phyloP scores from a whole-genome alignment of 2,113 vertebrate genomes.

The Eidolon helvum region DNA sequence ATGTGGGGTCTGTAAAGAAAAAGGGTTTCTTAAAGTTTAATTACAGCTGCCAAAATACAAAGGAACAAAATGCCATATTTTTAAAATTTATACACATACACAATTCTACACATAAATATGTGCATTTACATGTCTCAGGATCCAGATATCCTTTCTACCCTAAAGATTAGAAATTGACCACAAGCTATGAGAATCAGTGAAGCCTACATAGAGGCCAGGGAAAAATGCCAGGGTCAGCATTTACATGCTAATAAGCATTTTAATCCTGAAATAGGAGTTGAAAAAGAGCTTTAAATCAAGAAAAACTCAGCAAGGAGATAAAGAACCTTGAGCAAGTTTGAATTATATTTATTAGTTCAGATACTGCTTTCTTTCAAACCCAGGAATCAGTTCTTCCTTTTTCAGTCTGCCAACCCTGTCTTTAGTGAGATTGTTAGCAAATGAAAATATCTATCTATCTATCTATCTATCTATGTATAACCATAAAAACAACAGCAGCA shows the following conservation, averaged over 20 bases:
- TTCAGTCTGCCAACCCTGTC: background rate
- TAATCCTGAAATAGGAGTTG: background rate
- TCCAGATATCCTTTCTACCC: background rate
- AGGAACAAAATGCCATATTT: background rate
- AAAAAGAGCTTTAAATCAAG: background rate
- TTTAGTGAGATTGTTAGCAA: background rate
- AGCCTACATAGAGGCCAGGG: background rate
- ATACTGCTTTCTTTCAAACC: background rate
- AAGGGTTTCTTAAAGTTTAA: background rate
- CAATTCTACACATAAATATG: background rate
- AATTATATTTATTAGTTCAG: background rate
- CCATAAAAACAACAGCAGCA: background rate
- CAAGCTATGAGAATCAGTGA: background rate
- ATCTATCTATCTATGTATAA: too few species aligned
- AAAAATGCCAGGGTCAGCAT: background rate
- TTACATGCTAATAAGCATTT: background rate
- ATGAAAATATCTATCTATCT: background rate
- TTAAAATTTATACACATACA: background rate
- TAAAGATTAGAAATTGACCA: background rate
- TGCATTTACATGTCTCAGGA: background rate
- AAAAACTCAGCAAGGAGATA: background rate
- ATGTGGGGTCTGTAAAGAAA: background rate
- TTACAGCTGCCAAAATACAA: background rate
- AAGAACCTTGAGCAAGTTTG: background rate
- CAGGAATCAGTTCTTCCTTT: slow-evolving; percentile 3